phyloP scores from a whole-genome alignment of 1,140 invertebrate species.

The Cataglyphis hispanica region DNA sequence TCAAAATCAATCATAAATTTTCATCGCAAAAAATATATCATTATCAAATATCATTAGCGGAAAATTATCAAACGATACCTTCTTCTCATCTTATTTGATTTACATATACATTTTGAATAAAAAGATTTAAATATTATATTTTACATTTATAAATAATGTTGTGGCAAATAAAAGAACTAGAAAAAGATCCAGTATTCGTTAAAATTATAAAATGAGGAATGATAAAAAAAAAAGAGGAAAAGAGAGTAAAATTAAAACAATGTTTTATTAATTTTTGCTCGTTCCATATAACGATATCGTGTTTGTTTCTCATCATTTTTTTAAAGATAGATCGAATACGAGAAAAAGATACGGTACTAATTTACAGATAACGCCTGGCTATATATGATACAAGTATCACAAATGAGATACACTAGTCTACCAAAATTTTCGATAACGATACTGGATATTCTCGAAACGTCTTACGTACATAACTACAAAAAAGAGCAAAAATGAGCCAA shows the following conservation, averaged over 20 bases:
- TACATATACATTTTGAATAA: neutral
- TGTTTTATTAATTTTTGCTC: neutral
- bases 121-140: neutral
- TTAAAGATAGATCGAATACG: constrained; percentile 1
- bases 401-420: neutral
- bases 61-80: neutral
- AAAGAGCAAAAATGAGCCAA: neutral
- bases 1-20: neutral
- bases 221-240: neutral
- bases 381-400: neutral
- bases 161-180: neutral
- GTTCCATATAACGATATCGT: neutral
- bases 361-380: neutral
- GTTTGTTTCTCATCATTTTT: neutral
- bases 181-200: neutral
- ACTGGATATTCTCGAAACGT: neutral
- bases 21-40: neutral
- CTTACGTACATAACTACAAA: neutral
- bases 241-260: neutral
- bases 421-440: constrained; percentile 26
- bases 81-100: neutral
- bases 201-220: constrained; percentile 26
- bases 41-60: neutral
- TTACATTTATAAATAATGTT: neutral
- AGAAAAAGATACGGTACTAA: neutral